Evolutionary conservation across 2,797 vertebrate genomes (phyloP).

Genomic region (Rousettus madagascariensis): DNA sequence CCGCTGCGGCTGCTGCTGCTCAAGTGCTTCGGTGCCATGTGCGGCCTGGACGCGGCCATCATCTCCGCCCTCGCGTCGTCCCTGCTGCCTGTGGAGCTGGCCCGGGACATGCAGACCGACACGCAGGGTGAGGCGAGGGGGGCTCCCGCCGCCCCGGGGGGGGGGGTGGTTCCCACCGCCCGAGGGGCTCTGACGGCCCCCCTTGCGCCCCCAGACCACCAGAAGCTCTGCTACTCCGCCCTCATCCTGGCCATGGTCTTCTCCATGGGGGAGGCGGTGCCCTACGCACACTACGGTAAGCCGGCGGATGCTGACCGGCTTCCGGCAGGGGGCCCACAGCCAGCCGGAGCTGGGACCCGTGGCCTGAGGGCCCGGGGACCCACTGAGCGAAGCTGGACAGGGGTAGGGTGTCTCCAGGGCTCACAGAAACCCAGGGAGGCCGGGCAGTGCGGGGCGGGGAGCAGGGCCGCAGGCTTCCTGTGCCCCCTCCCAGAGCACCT

Average conservation of each 20-base stretch:
- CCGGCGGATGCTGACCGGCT: not conserved
- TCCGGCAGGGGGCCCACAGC: not conserved
- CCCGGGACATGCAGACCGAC: slow-evolving; percentile 96
- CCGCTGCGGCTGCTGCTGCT: slow-evolving; percentile 93
- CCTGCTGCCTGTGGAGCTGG: slow-evolving; percentile 97
- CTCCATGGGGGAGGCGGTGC: slow-evolving; percentile 97
- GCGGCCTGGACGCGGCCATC: slow-evolving; percentile 92
- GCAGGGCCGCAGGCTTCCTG: not conserved
- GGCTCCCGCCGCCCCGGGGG: not conserved
- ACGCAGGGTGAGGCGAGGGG: slow-evolving; percentile 88
- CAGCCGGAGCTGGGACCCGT: not conserved
- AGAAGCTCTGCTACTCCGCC: slow-evolving; percentile 98
- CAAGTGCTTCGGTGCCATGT: slow-evolving; percentile 98
- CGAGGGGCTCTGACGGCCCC: not conserved
- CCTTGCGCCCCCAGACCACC: slow-evolving; percentile 89
- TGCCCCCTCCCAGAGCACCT: slow-evolving; percentile 91
- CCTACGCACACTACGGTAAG: slow-evolving; percentile 98
- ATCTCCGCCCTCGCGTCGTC: slow-evolving; percentile 96
- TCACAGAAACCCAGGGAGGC: not conserved
- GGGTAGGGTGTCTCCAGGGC: not conserved
- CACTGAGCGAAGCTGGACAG: not conserved
- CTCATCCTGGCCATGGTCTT: slow-evolving; percentile 97
- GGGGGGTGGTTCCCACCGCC: not conserved
- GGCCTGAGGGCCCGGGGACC: not conserved
- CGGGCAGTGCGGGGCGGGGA: not conserved